A percentile compares a stretch with the other conserved stretches of the same genome.
Conservation (phyloP, 2,797 vertebrate genomes). For the Centropyge bicolor region DNA sequence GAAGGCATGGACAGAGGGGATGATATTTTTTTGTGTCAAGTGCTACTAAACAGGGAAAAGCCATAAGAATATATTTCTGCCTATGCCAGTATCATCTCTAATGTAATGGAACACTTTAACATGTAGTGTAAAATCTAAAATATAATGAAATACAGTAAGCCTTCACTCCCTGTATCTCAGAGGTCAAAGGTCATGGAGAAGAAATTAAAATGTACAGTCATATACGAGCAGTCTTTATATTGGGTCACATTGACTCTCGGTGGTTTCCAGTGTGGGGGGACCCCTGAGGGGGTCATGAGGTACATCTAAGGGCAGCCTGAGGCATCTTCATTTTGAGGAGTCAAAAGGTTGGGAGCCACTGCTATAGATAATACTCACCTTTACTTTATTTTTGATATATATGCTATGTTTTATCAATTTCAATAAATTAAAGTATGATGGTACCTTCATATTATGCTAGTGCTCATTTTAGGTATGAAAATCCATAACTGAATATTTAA, state of each 20-base stretch:
- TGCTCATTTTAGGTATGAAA: slow-evolving; percentile 4
- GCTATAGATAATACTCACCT: slow-evolving; percentile 24
- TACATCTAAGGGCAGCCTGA: background rate
- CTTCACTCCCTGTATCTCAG: slow-evolving; percentile 9
- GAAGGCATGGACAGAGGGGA: slow-evolving; percentile 1
- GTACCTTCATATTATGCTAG: background rate
- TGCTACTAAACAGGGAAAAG: slow-evolving; percentile 14
- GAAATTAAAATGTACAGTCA: slow-evolving; percentile 18
- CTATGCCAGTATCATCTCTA: background rate
- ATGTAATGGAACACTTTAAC: background rate
- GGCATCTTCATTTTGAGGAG: background rate
- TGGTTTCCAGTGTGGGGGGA: slow-evolving; percentile 1
- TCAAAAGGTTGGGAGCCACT: background rate
- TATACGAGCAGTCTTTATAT: slow-evolving; percentile 33
- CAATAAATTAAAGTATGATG: slow-evolving; percentile 43
- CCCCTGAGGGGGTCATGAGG: background rate
- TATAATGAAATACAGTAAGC: slow-evolving; percentile 4
- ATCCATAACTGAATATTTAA: background rate
- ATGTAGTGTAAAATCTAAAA: slow-evolving; percentile 3
- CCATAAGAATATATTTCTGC: background rate
- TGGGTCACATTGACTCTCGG: slow-evolving; percentile 86
- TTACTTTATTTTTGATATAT: slow-evolving; percentile 66
- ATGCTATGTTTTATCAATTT: slow-evolving; percentile 49
- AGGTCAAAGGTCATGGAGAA: slow-evolving; percentile 18
- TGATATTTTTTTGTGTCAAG: slow-evolving; percentile 9